Evolutionary conservation across 2,888 invertebrate species (phyloP).

Genomic region (Uropetala carovei): DNA sequence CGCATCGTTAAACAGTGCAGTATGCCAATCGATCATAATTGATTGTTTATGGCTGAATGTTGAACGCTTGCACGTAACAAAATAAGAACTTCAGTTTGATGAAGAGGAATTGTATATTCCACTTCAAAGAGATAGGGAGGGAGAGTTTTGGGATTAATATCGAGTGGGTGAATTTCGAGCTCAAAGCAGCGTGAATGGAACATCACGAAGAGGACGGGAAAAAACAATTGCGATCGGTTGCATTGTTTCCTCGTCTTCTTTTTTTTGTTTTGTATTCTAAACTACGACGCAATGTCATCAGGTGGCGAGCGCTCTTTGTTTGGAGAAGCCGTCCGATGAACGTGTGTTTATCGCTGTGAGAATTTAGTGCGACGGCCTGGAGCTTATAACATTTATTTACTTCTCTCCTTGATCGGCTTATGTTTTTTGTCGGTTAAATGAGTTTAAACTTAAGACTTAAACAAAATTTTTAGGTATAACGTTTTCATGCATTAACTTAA

Average conservation of each 20-base stretch:
- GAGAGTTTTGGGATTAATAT: background rate
- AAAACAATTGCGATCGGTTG: background rate
- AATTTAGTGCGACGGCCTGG: background rate
- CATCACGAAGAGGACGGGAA: background rate
- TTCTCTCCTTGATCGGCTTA: no score
- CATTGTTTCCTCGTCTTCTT: background rate
- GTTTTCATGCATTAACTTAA: no score
- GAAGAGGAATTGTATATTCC: background rate
- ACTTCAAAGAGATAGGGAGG: background rate
- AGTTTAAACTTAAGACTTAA: no score
- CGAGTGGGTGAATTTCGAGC: background rate
- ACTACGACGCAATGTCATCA: background rate
- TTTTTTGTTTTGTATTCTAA: background rate
- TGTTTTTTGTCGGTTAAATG: no score
- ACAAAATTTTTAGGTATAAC: no score
- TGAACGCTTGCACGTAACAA: no score
- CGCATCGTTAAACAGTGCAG: no score
- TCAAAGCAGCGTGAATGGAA: background rate
- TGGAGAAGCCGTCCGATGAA: background rate
- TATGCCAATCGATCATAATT: no score
- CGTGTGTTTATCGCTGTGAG: background rate
- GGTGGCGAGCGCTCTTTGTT: background rate
- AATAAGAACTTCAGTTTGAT: no score
- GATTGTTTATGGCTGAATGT: no score
- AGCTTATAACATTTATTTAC: no score